Evolutionary conservation across 2,888 invertebrate genomes (phyloP).

Genomic region (Catocala fraxini): DNA sequence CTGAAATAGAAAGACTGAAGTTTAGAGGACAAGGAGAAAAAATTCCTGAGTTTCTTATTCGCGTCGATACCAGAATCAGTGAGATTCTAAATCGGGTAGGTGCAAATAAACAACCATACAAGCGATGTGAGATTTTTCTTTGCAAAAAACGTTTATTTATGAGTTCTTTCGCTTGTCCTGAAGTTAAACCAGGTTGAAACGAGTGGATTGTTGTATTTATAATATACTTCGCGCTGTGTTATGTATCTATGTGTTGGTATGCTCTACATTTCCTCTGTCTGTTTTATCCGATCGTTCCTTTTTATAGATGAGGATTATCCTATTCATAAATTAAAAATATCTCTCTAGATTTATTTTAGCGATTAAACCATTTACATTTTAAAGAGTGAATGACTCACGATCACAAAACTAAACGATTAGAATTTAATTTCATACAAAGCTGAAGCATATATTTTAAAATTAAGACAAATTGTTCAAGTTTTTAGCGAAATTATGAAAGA

Average conservation of each 20-base stretch:
- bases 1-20: slow-evolving; percentile 57
- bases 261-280: neutral
- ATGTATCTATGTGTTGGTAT: neutral
- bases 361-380: neutral
- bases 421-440: neutral
- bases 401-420: slow-evolving; percentile 1
- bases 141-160: slow-evolving; percentile 25
- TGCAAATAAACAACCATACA: slow-evolving; percentile 27
- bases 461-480: slow-evolving; percentile 2
- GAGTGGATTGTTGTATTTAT: slow-evolving; percentile 4
- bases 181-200: slow-evolving; percentile 27
- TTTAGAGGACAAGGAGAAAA: slow-evolving; percentile 59
- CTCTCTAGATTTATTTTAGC: neutral
- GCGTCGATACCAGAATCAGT: slow-evolving; percentile 36
- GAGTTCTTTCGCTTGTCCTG: slow-evolving; percentile 28
- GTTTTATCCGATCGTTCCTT: neutral
- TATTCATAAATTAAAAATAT: neutral
- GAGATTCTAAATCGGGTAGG: slow-evolving; percentile 17
- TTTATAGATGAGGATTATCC: neutral
- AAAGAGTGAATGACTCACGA: neutral
- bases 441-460: slow-evolving; percentile 1
- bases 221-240: neutral
- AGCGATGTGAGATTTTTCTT: slow-evolving; percentile 12
- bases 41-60: slow-evolving; percentile 26
- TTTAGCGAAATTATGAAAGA: slow-evolving; percentile 22